These are phyloP conservation scores for Agrypnia vestita DNA, from an alignment of 1,140 invertebrate genomes.

Conservation along the genomic window DNA sequence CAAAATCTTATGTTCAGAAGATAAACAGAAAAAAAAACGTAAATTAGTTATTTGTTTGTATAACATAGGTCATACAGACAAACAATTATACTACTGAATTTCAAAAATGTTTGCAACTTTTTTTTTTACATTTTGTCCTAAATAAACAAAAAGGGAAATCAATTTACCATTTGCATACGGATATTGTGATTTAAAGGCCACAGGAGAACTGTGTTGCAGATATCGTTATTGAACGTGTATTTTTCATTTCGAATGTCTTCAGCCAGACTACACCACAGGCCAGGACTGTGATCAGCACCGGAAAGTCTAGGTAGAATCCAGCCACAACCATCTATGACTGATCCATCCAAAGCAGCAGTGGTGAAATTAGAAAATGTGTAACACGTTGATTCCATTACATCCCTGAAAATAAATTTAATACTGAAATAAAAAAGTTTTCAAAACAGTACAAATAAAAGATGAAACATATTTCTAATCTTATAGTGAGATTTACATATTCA, in stretches of 20 bases:
- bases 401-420: constrained; percentile 2
- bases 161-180: constrained; percentile 16
- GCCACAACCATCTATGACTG: constrained; percentile 24
- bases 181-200: constrained; percentile 39
- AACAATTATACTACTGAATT: no score
- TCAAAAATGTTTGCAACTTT: no score
- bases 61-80: not conserved
- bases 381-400: not conserved
- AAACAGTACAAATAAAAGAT: no score
- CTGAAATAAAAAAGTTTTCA: not conserved
- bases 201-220: constrained; percentile 39
- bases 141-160: no score
- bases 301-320: constrained; percentile 40
- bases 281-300: not conserved
- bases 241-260: constrained; percentile 12
- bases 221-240: constrained; percentile 30
- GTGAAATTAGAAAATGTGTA: constrained; percentile 10
- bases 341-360: constrained; percentile 7
- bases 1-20: no score
- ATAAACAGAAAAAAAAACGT: no score
- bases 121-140: no score
- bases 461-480: no score
- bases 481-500: no score
- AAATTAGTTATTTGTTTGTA: no score
- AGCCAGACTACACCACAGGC: constrained; percentile 34